These are phyloP conservation scores for Pangasianodon hypophthalmus DNA, from an alignment of 2,113 vertebrate genomes.

Conservation along the genomic window DNA sequence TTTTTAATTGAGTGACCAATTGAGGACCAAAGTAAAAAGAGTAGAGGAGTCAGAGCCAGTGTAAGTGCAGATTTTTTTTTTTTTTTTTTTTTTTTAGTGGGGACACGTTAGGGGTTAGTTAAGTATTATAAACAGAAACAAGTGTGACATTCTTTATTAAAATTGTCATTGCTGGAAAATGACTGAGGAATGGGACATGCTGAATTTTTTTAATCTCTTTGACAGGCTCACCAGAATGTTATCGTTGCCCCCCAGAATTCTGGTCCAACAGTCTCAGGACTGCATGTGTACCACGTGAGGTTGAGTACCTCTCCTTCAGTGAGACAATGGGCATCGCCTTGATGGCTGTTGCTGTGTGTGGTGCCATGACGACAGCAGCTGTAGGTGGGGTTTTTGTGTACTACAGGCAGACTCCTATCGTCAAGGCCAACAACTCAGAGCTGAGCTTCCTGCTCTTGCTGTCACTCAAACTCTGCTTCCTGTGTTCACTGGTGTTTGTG, in stretches of 20 bases:
- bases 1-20: too few species aligned
- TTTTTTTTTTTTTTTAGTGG: too few species aligned
- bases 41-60: too few species aligned
- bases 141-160: neutral
- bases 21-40: too few species aligned
- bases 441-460: constrained; percentile 65
- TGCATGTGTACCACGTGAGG: constrained; percentile 55
- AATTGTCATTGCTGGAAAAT: neutral
- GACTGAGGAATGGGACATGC: neutral
- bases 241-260: constrained; percentile 59
- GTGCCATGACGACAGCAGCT: constrained; percentile 63
- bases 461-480: constrained; percentile 64
- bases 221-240: constrained; percentile 68
- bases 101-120: too few species aligned
- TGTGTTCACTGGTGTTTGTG: constrained; percentile 64
- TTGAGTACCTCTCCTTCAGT: constrained; percentile 62
- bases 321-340: constrained; percentile 61
- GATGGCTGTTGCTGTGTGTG: constrained; percentile 60
- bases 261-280: constrained; percentile 64
- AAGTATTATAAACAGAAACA: neutral
- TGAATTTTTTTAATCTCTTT: neutral
- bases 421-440: constrained; percentile 67
- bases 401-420: constrained; percentile 62
- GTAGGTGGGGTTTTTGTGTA: constrained; percentile 68
- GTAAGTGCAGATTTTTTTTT: too few species aligned